Percentiles rank a stretch among this genome's conserved stretches.
These are phyloP conservation scores for Etheostoma spectabile DNA, from an alignment of 2,113 vertebrate species.

Conservation along the genomic window DNA sequence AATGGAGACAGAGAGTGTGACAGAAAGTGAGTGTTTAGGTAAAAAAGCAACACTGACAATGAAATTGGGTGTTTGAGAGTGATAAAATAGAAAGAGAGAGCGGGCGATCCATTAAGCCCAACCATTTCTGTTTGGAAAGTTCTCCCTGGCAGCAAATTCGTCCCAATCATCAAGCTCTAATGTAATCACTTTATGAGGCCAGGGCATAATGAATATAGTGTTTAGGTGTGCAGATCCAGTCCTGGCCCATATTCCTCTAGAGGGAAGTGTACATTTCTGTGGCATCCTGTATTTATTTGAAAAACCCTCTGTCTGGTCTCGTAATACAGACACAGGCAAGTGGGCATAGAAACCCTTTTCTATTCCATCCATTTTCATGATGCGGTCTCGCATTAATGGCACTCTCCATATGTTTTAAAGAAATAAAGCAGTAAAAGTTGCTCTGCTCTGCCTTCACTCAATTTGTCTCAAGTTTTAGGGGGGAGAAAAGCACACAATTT, in stretches of 20 bases:
- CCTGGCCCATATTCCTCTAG: constrained; percentile 63
- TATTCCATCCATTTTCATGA: constrained; percentile 74
- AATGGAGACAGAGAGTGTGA: constrained; percentile 45
- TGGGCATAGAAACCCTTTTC: constrained; percentile 77
- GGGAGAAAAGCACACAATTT: constrained; percentile 50
- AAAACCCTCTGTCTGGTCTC: constrained; percentile 81
- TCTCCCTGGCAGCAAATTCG: constrained; percentile 74
- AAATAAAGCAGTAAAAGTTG: constrained; percentile 75
- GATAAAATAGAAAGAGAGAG: constrained; percentile 66
- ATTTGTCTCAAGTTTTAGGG: constrained; percentile 59
- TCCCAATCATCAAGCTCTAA: constrained; percentile 81
- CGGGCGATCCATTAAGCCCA: constrained; percentile 68
- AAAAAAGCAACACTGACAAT: constrained; percentile 60
- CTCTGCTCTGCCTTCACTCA: constrained; percentile 73
- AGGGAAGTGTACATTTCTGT: constrained; percentile 83
- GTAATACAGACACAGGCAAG: constrained; percentile 73
- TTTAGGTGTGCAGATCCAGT: constrained; percentile 77
- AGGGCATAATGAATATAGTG: constrained; percentile 83
- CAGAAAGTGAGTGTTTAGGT: constrained; percentile 54
- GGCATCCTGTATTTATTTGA: constrained; percentile 84
- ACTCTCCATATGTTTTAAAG: constrained; percentile 66
- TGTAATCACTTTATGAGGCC: constrained; percentile 82
- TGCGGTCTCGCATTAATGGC: constrained; percentile 70
- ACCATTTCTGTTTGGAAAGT: constrained; percentile 75
- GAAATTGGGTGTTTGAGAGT: constrained; percentile 74